Evolutionary conservation across 2,797 vertebrate species (phyloP).

Genomic region (Chrysocyon brachyurus): DNA sequence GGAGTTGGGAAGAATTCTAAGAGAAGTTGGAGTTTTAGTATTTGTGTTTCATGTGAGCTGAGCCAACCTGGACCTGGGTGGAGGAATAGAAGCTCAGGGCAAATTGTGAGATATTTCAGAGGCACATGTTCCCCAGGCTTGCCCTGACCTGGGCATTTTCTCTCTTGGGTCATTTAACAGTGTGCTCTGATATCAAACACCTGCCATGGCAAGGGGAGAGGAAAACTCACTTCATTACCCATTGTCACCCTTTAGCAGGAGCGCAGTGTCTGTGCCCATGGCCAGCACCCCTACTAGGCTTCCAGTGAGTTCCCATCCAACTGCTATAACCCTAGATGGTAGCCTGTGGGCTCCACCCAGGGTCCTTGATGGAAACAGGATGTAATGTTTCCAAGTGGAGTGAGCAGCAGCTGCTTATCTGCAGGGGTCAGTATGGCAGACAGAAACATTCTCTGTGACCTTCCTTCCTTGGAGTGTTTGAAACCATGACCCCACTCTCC

Average conservation of each 20-base stretch:
- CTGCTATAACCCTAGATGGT: background rate
- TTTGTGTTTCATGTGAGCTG: background rate
- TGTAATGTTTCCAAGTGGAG: conserved; percentile 52
- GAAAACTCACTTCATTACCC: background rate
- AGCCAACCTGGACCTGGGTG: background rate
- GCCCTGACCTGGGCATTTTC: background rate
- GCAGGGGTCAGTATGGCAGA: conserved; percentile 60
- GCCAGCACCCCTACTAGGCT: background rate
- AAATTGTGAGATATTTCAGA: background rate
- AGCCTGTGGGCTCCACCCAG: conserved; percentile 35
- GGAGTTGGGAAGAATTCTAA: background rate
- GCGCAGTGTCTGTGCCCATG: background rate
- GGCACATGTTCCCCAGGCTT: background rate
- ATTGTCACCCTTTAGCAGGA: conserved; percentile 27
- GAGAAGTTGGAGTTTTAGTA: background rate
- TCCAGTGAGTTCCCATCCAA: background rate
- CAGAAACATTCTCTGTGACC: conserved; percentile 71
- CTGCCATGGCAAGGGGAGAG: background rate
- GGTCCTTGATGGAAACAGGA: conserved; percentile 75
- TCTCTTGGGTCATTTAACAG: background rate
- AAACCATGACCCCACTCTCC: conserved; percentile 56
- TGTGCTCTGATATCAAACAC: background rate
- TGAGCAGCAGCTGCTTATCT: conserved; percentile 73
- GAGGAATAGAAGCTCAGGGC: background rate
- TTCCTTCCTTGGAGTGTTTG: conserved; percentile 80